Conservation (phyloP, 2,888 invertebrate species). For the Dicyrtomina minuta region DNA sequence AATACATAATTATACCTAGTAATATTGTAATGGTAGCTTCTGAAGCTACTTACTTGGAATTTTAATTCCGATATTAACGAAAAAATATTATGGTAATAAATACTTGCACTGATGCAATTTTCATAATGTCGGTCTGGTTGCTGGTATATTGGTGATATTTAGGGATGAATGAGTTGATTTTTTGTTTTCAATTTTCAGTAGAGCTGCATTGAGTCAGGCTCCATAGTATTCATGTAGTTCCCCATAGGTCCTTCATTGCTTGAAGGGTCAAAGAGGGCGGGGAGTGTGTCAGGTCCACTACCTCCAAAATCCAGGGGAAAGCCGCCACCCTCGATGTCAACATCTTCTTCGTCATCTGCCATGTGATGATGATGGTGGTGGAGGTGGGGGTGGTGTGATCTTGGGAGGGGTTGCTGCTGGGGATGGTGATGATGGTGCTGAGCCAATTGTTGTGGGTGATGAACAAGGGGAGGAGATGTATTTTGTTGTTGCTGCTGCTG, state of each 20-base stretch:
- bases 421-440: slow-evolving; percentile 22
- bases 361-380: no score
- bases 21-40: no score
- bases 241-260: slow-evolving; percentile 11
- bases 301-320: slow-evolving; percentile 21
- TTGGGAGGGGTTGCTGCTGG: slow-evolving; percentile 10
- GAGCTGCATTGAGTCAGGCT: slow-evolving; percentile 18
- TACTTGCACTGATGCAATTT: not conserved
- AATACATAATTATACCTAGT: no score
- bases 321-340: slow-evolving; percentile 9
- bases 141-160: not conserved
- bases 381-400: not conserved
- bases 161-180: not conserved
- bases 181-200: slow-evolving; percentile 3
- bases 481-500: slow-evolving; percentile 14
- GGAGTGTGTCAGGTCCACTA: slow-evolving; percentile 11
- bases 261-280: slow-evolving; percentile 17
- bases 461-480: not conserved
- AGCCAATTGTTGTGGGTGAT: slow-evolving; percentile 9
- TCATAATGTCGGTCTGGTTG: not conserved
- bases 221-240: slow-evolving; percentile 20
- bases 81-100: slow-evolving; percentile 1
- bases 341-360: slow-evolving; percentile 19
- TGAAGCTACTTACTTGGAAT: no score
- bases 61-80: not conserved